Evolutionary conservation across 1,140 invertebrate genomes (phyloP), one percentile per base, ranked within the genome.

Genomic region (Eubasilissa regina): DNA sequence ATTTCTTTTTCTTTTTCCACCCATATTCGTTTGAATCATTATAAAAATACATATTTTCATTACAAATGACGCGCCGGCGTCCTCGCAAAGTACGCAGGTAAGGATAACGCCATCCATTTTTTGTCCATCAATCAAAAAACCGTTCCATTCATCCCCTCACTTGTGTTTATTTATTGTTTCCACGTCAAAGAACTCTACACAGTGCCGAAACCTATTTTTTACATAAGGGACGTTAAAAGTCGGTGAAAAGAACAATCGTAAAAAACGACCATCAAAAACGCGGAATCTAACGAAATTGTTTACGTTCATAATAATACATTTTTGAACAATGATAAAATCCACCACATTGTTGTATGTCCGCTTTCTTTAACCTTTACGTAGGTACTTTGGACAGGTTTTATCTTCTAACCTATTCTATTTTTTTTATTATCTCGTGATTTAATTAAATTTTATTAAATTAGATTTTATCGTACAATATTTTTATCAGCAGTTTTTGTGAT

Each of bases 161-260:
- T 47, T 17, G 45, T 48, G 21, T 70, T 70, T 51, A 70, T 70
- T 70, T 70, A 47, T 70, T 51, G 17, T 70, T 64, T 64, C 60
- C 60, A 64, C 60, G 19, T 70, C 45, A 51, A 66, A 48, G 47
- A 11, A 70, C 66, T 70, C 51, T 70, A 10, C 47, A 15, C 66
- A 13, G 53, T n/a, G 62, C 17, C 25, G 66, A 21, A 51, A 70
- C 66, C 45, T 48, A 70, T 70, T 70, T 70, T 25, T 70, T 47
- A 70, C 66, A 48, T 70, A 70, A 19, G 35, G 19, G 47, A 70
- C 66, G 48, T 70, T 70, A 70, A 70, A 70, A 51, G 44, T 48
- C 47, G 11, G 25, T 21, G 66, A 70, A 51, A 51, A 70, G 15
- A 70, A 51, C 66, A 70, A 70, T 70, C 64, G 15, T 21, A 48